phyloP scores from a whole-genome alignment of 1,140 invertebrate genomes.

The Cotesia chilonis region DNA sequence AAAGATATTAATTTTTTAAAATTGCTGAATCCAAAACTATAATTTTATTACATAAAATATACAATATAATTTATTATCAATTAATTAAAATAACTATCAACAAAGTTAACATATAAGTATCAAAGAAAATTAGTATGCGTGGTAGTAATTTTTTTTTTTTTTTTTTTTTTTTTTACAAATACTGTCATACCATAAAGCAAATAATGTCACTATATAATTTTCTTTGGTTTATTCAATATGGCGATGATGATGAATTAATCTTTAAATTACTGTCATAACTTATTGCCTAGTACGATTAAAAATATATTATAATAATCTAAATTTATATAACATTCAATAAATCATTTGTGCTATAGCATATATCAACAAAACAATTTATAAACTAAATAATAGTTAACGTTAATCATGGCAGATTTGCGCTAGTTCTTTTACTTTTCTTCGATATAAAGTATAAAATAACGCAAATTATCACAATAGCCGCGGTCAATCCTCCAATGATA shows the following conservation, averaged over 20 bases:
- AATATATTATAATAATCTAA: no score
- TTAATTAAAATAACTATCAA: no score
- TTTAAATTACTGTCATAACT: no score
- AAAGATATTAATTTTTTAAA: background rate
- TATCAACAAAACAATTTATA: background rate
- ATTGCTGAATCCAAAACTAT: background rate
- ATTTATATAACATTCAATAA: no score
- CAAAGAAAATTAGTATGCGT: background rate
- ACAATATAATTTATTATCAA: no score
- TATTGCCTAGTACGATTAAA: no score
- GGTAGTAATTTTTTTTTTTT: background rate
- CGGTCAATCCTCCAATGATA: constrained; percentile 36
- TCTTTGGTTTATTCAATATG: background rate
- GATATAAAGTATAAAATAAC: constrained; percentile 6
- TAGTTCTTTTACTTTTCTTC: constrained; percentile 18
- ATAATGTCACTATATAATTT: constrained; percentile 9
- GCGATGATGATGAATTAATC: background rate
- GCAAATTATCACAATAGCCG: background rate
- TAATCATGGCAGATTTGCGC: background rate
- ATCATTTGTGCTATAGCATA: background rate
- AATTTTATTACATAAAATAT: no score
- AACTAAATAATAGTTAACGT: background rate
- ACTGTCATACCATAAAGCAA: background rate
- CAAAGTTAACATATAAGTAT: no score
- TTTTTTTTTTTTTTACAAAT: background rate